Conservation (phyloP, 2,113 vertebrate genomes). For the Pachypanchax playfairii region DNA sequence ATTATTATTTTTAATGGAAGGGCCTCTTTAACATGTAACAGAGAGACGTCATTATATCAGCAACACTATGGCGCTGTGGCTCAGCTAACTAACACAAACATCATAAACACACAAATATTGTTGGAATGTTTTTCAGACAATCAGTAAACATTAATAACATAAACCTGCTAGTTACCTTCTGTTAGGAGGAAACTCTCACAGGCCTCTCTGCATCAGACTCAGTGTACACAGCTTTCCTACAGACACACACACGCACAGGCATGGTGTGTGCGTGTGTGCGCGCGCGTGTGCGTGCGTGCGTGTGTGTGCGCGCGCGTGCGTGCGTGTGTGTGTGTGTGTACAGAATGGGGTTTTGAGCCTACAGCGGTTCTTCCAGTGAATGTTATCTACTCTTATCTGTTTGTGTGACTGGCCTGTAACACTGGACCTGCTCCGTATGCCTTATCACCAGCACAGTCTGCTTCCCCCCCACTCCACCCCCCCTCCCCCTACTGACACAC, state of each 20-base stretch:
- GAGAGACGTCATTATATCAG: no score
- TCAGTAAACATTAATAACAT: no score
- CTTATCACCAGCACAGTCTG: slow-evolving; percentile 71
- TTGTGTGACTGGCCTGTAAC: slow-evolving; percentile 76
- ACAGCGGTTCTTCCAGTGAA: slow-evolving; percentile 74
- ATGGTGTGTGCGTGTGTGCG: no score
- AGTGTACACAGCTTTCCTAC: no score
- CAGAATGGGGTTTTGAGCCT: slow-evolving; percentile 50
- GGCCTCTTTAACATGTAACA: no score
- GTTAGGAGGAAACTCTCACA: slow-evolving; percentile 38
- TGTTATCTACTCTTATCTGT: slow-evolving; percentile 79
- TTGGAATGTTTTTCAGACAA: no score
- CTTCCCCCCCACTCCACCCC: slow-evolving; percentile 29
- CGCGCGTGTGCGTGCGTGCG: no score
- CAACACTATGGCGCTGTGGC: no score
- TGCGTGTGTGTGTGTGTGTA: slow-evolving; percentile 22
- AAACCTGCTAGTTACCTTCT: background rate
- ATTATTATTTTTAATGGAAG: no score
- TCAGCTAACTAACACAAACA: no score
- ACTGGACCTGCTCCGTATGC: slow-evolving; percentile 64
- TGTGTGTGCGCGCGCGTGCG: background rate
- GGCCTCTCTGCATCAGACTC: slow-evolving; percentile 44
- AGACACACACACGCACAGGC: slow-evolving; percentile 45
- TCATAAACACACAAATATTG: no score
- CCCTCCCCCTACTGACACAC: slow-evolving; percentile 4